Base-by-base conservation (phyloP, 1,140 invertebrate species). In the Chironomus striatipennis region DNA sequence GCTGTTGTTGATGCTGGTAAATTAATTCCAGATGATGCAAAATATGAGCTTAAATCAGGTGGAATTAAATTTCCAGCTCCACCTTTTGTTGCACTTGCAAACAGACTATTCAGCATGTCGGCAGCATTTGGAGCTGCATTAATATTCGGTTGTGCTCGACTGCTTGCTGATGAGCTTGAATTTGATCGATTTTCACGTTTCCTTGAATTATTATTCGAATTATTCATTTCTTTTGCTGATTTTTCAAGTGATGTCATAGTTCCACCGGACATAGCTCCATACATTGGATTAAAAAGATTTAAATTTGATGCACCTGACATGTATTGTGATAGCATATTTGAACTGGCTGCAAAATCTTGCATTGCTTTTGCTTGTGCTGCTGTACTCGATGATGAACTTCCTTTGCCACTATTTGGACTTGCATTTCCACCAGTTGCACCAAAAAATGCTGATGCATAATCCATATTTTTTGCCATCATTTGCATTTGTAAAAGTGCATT, bases 1-100 rank as follows among this genome's bases (percentile, higher is more conserved):
- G 79, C 43, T 76, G 73, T 18, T 65, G 74, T 47, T 75, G 74
- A 67, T 70, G 70, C 73, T 43, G 65, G 73, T n/a, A 21, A 18
- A 20, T 18, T 20, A 20, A 70, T 17, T 8, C 65, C 20, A 18
- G 65, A 21, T 21, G 65, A 70, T 21, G 17, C 9, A 70, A 70
- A 70, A 18, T 70, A 70, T 7, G 65, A 18, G 10, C 65, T 70
- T 9, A 70, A 18, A 18, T 70, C 65, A 20, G 65, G 17, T 1
- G 65, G 20, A 21, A 70, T 70, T 21, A 70, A 70, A 70, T 70
- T 70, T 20, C 15, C 20, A 7, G 9, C 7, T 20, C 15, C 17
- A 18, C 18, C n/a, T 70, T 70, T 70, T 20, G 65, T 70, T 5
- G 65, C 65, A 20, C 65, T 70, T 8, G 65, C 65, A 70, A 70